Percentiles rank a stretch among this genome's conserved stretches.
These are phyloP conservation scores for Rhodeus uyekii DNA, from an alignment of 2,797 vertebrate genomes.

Conservation along the genomic window DNA sequence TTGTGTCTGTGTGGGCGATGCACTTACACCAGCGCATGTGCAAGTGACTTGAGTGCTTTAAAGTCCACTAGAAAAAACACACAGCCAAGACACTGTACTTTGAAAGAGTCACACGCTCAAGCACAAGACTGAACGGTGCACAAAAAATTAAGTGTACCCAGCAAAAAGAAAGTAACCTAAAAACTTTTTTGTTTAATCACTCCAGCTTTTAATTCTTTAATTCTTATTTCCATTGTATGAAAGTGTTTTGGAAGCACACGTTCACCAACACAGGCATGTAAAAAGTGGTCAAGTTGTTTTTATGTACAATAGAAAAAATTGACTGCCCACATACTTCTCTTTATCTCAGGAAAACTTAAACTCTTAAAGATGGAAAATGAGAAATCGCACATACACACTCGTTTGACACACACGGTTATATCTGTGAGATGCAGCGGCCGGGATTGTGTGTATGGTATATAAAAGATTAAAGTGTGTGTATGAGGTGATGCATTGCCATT, in stretches of 20 bases:
- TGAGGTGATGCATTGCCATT: conserved; percentile 84
- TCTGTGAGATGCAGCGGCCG: conserved; percentile 77
- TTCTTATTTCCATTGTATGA: not conserved
- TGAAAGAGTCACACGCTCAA: too few species aligned
- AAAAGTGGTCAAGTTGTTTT: conserved; percentile 21
- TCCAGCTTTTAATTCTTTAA: not conserved
- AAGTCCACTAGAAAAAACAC: too few species aligned
- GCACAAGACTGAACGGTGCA: too few species aligned
- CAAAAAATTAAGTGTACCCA: too few species aligned
- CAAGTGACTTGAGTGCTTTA: too few species aligned
- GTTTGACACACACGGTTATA: conserved; percentile 65
- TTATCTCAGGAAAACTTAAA: conserved; percentile 38
- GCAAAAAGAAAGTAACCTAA: not conserved
- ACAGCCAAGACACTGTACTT: too few species aligned
- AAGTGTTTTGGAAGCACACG: not conserved
- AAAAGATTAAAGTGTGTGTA: conserved; percentile 84
- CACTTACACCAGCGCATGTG: too few species aligned
- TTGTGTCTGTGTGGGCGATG: too few species aligned
- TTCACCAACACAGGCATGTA: conserved; percentile 13
- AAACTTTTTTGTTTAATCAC: conserved; percentile 7
- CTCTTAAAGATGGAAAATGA: conserved; percentile 45
- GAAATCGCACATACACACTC: conserved; percentile 34
- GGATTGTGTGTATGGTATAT: conserved; percentile 80
- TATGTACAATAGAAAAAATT: conserved; percentile 6
- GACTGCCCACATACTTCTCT: conserved; percentile 35